Percentiles rank a stretch among this genome's conserved stretches.
Evolutionary conservation across 2,113 vertebrate species (phyloP).

Genomic region (Lycaon pictus): DNA sequence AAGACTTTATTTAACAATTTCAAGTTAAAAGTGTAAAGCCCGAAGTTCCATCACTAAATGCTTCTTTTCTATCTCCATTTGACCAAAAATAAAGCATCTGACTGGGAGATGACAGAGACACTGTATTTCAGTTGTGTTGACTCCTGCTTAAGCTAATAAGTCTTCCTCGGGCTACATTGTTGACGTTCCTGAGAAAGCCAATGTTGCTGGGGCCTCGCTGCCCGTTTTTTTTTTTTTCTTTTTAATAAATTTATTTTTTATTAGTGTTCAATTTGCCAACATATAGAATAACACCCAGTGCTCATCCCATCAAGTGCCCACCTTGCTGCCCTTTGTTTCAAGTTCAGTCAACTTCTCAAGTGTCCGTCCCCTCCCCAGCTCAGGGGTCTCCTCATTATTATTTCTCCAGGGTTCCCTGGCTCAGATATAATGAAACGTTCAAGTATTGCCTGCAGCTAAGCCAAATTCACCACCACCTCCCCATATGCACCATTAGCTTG

Average conservation of each 20-base stretch:
- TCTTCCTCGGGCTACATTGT: fast-evolving
- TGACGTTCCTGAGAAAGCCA: background rate
- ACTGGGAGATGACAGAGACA: background rate
- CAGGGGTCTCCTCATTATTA: background rate
- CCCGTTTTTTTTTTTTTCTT: too few relatives aligned
- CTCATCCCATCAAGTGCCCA: too few relatives aligned
- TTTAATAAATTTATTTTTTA: too few relatives aligned
- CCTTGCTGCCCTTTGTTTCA: background rate
- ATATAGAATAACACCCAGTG: too few relatives aligned
- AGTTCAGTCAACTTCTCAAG: background rate
- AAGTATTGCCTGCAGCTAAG: background rate
- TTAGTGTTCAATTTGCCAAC: too few relatives aligned
- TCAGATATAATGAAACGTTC: background rate
- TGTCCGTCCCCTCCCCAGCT: background rate
- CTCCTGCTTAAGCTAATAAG: background rate
- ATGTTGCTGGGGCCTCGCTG: background rate
- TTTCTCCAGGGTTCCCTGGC: background rate
- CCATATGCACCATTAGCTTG: background rate
- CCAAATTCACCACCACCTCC: background rate
- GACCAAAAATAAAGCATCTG: background rate
- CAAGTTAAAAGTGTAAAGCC: background rate
- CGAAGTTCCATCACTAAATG: background rate
- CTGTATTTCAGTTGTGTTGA: background rate
- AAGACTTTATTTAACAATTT: background rate
- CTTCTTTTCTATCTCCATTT: background rate